These are phyloP conservation scores for Cynaeus angustus DNA, from an alignment of 2,888 invertebrate genomes.

Conservation along the genomic window DNA sequence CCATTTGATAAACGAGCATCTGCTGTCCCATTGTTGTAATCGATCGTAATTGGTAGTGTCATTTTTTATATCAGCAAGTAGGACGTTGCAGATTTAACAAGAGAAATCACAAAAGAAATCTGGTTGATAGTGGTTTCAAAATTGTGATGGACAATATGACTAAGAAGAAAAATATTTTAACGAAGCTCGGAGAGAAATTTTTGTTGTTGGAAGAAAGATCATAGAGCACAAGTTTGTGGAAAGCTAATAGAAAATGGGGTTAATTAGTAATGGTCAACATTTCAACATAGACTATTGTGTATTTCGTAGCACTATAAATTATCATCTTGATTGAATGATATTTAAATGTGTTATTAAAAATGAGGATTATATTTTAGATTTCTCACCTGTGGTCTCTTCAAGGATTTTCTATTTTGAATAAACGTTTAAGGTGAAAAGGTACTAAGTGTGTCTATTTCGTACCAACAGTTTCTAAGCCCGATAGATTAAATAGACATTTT, in stretches of 20 bases:
- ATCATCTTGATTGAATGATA: too few species aligned
- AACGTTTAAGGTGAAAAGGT: too few species aligned
- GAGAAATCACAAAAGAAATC: conserved; percentile 21
- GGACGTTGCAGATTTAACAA: conserved; percentile 14
- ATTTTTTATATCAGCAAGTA: conserved; percentile 6
- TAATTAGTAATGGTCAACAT: background rate
- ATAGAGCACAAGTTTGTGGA: background rate
- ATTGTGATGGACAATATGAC: conserved; percentile 3
- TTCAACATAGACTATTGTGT: too few species aligned
- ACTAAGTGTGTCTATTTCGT: too few species aligned
- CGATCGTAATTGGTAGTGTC: conserved; percentile 11
- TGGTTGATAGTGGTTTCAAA: background rate
- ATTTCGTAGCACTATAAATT: too few species aligned
- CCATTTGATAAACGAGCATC: conserved; percentile 3
- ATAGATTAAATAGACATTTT: too few species aligned
- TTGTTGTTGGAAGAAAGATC: background rate
- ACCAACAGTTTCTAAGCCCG: too few species aligned
- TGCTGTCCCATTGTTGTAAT: conserved; percentile 1
- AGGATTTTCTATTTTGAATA: too few species aligned
- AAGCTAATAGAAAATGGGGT: conserved; percentile 5
- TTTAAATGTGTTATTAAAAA: too few species aligned
- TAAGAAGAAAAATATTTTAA: conserved; percentile 1
- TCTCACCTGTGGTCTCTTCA: too few species aligned
- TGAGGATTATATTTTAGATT: too few species aligned
- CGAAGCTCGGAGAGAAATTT: conserved; percentile 4